These are phyloP conservation scores for Gobio occitaniae DNA, from an alignment of 2,797 vertebrate species.

Conservation along the genomic window DNA sequence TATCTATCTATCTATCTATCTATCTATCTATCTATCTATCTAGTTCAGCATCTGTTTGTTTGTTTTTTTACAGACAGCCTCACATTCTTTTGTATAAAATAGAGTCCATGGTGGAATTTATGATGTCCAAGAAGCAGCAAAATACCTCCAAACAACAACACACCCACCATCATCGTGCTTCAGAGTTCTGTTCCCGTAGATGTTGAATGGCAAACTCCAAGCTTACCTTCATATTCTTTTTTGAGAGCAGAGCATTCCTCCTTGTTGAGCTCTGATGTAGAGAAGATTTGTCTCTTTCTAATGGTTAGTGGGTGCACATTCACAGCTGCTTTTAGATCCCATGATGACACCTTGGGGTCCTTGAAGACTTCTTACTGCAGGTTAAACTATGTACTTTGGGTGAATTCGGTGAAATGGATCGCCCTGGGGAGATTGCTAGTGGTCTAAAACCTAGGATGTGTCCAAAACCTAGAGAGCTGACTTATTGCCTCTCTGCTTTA, in stretches of 20 bases:
- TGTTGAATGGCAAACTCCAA: neutral
- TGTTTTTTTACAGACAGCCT: no score
- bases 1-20: no score
- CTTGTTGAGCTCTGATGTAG: neutral
- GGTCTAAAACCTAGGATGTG: neutral
- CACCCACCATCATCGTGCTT: neutral
- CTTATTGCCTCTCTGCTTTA: neutral
- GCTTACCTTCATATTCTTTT: neutral
- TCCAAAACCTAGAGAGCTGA: neutral
- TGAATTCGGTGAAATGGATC: neutral
- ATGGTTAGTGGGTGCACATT: neutral
- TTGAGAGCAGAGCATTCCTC: neutral
- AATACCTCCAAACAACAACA: neutral
- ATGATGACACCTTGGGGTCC: neutral
- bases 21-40: neutral
- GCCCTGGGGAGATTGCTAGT: neutral
- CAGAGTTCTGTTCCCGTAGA: neutral
- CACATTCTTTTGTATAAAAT: neutral
- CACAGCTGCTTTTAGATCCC: neutral
- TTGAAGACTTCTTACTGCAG: neutral
- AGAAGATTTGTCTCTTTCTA: neutral
- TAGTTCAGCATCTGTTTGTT: neutral
- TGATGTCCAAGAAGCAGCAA: slow-evolving; percentile 1
- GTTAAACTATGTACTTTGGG: neutral
- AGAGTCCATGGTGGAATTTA: neutral